Evolutionary conservation across 2,797 vertebrate genomes (phyloP), one percentile per base, ranked within the genome.

Genomic region (Spheniscus humboldti): DNA sequence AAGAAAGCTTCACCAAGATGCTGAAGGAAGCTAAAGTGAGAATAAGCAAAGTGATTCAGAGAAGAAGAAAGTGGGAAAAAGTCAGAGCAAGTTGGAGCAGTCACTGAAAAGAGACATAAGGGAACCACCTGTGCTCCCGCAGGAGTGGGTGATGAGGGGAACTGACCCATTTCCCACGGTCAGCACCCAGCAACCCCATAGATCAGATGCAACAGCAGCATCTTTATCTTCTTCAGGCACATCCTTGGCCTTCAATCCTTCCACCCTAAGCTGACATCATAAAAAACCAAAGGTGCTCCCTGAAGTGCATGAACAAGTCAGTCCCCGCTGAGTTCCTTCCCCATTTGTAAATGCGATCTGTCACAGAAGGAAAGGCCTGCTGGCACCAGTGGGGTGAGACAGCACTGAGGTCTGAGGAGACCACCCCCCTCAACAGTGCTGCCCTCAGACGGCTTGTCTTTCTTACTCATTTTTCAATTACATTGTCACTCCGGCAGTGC

Each of bases 141-240:
- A 53, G 23, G 35, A 7, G 11, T 33, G 6, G 3, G 13, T 43
- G 23, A 19, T 41, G 25, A 85, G 24, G 13, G 15, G 22, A 78
- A 3, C 18, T 2, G 16, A 12, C 10, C 12, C 0, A 20, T 76
- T 73, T 76, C 13, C 30, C 16, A 18, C 0, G 0, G 18, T 48
- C 52, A 81, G 11, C 19, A 43, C 6, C 4, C n/a, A 83, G 18
- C 19, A 66, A 7, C 6, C 4, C 37, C 27, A 30, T 2, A 76
- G 39, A 73, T 45, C 43, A 82, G 63, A 24, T 0, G 4, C 1
- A 15, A 64, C 8, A 76, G n/a, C 10, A 89, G 57, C 18, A 79
- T 22, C 28, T 22, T 48, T 82, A 7, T 60, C 15, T 33, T 69
- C 43, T 76, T 89, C 53, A 57, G 24, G 30, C 5, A 23, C 17